Evolutionary conservation across 2,797 vertebrate genomes (phyloP).

Genomic region (Passerculus sandwichensis): DNA sequence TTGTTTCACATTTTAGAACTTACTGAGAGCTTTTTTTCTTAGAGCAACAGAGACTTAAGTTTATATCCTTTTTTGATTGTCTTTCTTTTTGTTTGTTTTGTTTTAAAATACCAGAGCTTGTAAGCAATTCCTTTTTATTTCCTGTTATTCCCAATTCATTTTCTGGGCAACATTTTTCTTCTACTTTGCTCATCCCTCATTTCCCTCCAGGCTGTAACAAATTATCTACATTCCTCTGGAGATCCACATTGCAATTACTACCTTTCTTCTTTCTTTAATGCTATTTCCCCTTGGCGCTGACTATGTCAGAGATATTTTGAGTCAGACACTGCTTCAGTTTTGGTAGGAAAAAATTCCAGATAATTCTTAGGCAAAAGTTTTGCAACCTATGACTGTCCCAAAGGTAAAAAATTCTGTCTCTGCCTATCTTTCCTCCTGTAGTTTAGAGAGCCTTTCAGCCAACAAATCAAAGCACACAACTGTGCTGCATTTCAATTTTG

Average conservation of each 20-base stretch:
- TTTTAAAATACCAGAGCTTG: background rate
- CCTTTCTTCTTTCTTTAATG: background rate
- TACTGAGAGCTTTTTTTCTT: background rate
- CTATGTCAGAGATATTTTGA: background rate
- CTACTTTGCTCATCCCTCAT: background rate
- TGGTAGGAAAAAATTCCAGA: background rate
- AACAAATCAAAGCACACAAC: rapidly evolving
- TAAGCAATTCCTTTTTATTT: background rate
- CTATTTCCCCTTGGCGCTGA: background rate
- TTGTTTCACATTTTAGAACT: background rate
- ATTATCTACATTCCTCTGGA: background rate
- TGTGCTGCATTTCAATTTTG: slow-evolving; percentile 1
- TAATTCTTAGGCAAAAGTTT: background rate
- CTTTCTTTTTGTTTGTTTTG: background rate
- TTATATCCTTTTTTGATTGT: background rate
- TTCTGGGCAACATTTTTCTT: background rate
- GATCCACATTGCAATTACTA: background rate
- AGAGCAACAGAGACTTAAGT: background rate
- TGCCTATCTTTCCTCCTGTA: background rate
- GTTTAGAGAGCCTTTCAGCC: background rate
- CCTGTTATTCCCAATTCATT: background rate
- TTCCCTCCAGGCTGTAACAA: background rate
- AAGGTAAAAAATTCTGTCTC: background rate
- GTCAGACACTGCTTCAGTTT: background rate
- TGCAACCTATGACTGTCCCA: background rate